phyloP scores from a whole-genome alignment of 2,888 invertebrate genomes.

The Seladonia tumulorum region DNA sequence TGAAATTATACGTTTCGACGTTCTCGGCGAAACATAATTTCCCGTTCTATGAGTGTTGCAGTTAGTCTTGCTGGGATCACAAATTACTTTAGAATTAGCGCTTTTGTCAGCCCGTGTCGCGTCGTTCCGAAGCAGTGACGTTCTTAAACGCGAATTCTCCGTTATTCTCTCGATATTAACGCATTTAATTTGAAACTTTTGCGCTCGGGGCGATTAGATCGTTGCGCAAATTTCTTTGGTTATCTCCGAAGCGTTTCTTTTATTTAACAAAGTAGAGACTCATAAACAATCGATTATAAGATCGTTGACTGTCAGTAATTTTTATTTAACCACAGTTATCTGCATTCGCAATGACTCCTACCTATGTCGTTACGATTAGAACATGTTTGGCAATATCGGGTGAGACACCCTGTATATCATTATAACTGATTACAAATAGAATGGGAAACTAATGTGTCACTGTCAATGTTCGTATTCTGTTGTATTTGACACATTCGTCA shows the following conservation, averaged over 20 bases:
- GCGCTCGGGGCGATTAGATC: not conserved
- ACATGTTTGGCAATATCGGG: not conserved
- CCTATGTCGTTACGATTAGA: not conserved
- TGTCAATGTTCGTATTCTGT: not conserved
- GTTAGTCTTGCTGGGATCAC: not conserved
- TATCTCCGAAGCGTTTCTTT: not conserved
- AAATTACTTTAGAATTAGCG: not conserved
- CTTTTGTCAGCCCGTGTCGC: not conserved
- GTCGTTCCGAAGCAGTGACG: not conserved
- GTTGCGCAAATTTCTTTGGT: not conserved
- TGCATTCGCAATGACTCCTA: not conserved
- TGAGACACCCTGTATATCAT: not conserved
- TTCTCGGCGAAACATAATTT: constrained; percentile 26
- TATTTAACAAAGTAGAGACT: not conserved
- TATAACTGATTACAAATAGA: not conserved
- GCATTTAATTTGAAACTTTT: not conserved
- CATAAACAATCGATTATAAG: not conserved
- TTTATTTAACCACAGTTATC: not conserved
- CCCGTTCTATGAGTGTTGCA: not conserved
- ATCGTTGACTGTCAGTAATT: not conserved
- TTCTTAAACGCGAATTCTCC: not conserved
- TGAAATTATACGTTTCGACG: constrained; percentile 40
- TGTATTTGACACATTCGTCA: not conserved
- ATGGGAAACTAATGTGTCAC: not conserved
- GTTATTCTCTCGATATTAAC: not conserved